These are phyloP conservation scores for Hyposoter dolosus DNA, from an alignment of 2,888 invertebrate genomes.

Conservation along the genomic window DNA sequence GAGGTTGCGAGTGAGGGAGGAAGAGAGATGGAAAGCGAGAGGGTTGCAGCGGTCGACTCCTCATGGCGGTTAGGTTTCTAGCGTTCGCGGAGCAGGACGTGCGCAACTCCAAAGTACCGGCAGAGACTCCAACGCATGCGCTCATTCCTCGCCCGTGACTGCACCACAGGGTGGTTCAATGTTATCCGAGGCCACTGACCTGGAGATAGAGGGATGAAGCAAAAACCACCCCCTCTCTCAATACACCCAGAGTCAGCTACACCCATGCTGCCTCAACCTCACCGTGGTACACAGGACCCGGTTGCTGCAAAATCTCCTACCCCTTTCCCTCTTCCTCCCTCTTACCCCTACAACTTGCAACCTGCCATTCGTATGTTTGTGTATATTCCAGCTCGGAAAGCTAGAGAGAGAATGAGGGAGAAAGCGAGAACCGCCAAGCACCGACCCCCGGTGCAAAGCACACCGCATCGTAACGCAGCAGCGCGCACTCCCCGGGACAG, in stretches of 20 bases:
- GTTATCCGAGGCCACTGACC: constrained; percentile 85
- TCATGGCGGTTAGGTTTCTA: constrained; percentile 71
- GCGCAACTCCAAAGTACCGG: constrained; percentile 66
- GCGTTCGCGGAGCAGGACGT: constrained; percentile 59
- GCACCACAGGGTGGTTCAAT: constrained; percentile 84
- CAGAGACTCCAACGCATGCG: constrained; percentile 77
- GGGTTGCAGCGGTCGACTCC: constrained; percentile 70
- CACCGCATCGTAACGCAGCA: constrained; percentile 70
- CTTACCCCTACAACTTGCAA: constrained; percentile 14
- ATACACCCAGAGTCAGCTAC: constrained; percentile 82
- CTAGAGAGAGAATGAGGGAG: constrained; percentile 21
- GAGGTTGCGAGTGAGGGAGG: constrained; percentile 46
- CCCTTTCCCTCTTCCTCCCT: constrained; percentile 63
- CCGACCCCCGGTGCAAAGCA: constrained; percentile 64
- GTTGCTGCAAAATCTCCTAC: constrained; percentile 68
- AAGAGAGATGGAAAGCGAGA: constrained; percentile 62
- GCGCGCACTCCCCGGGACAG: constrained; percentile 60
- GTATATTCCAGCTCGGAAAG: constrained; percentile 26
- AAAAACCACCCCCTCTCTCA: constrained; percentile 77
- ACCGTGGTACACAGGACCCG: constrained; percentile 63
- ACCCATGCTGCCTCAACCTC: constrained; percentile 73
- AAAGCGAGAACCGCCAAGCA: constrained; percentile 35
- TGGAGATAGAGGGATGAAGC: constrained; percentile 76
- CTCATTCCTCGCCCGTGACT: constrained; percentile 82
- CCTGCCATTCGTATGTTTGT: constrained; percentile 49